Base-by-base conservation (phyloP, 2,113 vertebrate genomes). In the Lagopus muta region DNA sequence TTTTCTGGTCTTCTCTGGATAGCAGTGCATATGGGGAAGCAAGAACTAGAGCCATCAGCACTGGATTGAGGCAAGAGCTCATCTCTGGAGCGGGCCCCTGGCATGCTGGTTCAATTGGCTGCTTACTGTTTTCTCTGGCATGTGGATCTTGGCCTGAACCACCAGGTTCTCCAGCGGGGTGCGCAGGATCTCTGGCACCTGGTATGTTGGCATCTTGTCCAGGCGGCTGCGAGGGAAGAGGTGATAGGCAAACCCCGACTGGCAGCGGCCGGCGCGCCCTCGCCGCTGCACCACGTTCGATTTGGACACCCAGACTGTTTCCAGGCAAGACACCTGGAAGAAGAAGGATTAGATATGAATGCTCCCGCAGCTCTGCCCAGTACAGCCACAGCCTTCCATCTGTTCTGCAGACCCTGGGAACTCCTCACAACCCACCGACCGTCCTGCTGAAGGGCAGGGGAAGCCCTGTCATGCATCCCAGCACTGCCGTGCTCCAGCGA, bases 161-260 rank as follows among this genome's bases (percentile, higher is more conserved):
- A 99, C 98, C 90, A 99, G 97, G 97, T 98, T 99, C 98, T 99
- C 99, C 18, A 99, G 97, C 0, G 99, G 99, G 0, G 98, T 99
- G 62, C 99, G 98, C 25, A 99, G 98, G 93, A 99, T 99, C 97
- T 99, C 99, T 0, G 99, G 99, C 45, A 99, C 96, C 69, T 99
- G 98, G 94, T 99, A 99, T 0, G 92, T 96, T 3, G 96, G 94
- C 99, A 99, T 99, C 60, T 98, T 95, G 42, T 99, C 98, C 84
- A 99, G 97, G 69, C 98, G 98, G 92, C 97, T 87, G 50, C 97
- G 97, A 4, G 98, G 98, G 95, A 99, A 99, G 69, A 99, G 97
- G 92, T 99, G 99, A 58, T 99, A 99, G 71, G 99, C 98, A 4
- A 98, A 98, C 6, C 99, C 99, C 0, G 99, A 99, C 94, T 99